phyloP scores from a whole-genome alignment of 1,140 invertebrate genomes.

The Drosophila pseudoananassae region DNA sequence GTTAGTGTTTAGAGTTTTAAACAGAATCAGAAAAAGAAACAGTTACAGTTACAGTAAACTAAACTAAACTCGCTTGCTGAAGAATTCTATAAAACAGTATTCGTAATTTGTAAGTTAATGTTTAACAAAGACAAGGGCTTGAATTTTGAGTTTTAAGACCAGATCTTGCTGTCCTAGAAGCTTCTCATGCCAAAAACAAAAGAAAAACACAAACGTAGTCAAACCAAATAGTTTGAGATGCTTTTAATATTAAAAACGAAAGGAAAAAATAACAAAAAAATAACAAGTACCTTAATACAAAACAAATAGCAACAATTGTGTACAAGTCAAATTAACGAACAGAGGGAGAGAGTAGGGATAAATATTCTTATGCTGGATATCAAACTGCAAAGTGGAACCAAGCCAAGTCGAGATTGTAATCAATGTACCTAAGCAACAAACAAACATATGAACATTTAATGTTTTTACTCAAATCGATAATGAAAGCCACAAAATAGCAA shows the following conservation, averaged over 20 bases:
- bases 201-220: slow-evolving; percentile 34
- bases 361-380: slow-evolving; percentile 44
- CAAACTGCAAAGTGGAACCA: slow-evolving; percentile 61
- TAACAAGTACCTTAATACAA: slow-evolving; percentile 60
- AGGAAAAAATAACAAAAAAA: slow-evolving; percentile 25
- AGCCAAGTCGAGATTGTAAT: slow-evolving; percentile 54
- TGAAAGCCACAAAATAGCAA: slow-evolving; percentile 11
- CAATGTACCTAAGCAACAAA: slow-evolving; percentile 59
- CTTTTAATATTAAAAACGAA: slow-evolving; percentile 35
- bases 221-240: slow-evolving; percentile 46
- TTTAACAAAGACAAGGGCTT: slow-evolving; percentile 52
- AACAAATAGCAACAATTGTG: slow-evolving; percentile 38
- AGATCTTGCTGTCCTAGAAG: slow-evolving; percentile 71
- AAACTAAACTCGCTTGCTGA: slow-evolving; percentile 67
- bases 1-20: slow-evolving; percentile 15
- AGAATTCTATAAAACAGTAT: slow-evolving; percentile 81
- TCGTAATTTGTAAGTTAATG: slow-evolving; percentile 67
- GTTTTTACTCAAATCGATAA: slow-evolving; percentile 33
- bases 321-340: slow-evolving; percentile 58
- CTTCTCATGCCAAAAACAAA: slow-evolving; percentile 77
- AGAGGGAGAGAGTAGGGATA: slow-evolving; percentile 6
- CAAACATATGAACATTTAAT: slow-evolving; percentile 48
- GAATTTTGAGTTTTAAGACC: slow-evolving; percentile 39
- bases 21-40: neutral
- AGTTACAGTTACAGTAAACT: slow-evolving; percentile 7